Conservation (phyloP, 2,888 invertebrate species). For the Drosophila subquinaria region DNA sequence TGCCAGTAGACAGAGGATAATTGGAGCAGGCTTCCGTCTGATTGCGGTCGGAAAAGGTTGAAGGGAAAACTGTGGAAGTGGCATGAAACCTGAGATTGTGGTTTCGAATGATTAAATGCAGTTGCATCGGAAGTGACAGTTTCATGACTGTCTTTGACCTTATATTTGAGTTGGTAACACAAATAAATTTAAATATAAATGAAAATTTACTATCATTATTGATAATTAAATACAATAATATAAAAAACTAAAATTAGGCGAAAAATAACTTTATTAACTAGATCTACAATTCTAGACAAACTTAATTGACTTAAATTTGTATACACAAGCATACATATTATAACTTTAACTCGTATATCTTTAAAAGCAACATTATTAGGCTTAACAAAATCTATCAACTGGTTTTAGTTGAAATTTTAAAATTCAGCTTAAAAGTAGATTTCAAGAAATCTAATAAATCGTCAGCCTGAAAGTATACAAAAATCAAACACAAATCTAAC, state of each 20-base stretch:
- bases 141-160: background rate
- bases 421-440: constrained; percentile 35
- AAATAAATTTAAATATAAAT: background rate
- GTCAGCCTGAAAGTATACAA: constrained; percentile 47
- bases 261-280: background rate
- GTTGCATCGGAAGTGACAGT: constrained; percentile 12
- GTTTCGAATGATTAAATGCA: background rate
- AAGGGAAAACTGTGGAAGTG: background rate
- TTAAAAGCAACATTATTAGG: background rate
- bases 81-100: constrained; percentile 18
- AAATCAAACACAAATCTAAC: constrained; percentile 2
- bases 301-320: background rate
- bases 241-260: too few species aligned
- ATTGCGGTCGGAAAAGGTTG: constrained; percentile 26
- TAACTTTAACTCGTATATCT: background rate
- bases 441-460: background rate
- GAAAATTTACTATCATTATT: too few species aligned
- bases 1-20: constrained; percentile 18
- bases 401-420: background rate
- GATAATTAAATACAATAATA: background rate
- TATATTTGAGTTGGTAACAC: background rate
- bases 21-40: constrained; percentile 28
- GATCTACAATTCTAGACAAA: background rate
- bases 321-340: background rate
- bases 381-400: background rate